Percentiles rank a stretch among this genome's conserved stretches.
Conservation (phyloP, 2,113 vertebrate genomes). For the Nycticryphes semicollaris region DNA sequence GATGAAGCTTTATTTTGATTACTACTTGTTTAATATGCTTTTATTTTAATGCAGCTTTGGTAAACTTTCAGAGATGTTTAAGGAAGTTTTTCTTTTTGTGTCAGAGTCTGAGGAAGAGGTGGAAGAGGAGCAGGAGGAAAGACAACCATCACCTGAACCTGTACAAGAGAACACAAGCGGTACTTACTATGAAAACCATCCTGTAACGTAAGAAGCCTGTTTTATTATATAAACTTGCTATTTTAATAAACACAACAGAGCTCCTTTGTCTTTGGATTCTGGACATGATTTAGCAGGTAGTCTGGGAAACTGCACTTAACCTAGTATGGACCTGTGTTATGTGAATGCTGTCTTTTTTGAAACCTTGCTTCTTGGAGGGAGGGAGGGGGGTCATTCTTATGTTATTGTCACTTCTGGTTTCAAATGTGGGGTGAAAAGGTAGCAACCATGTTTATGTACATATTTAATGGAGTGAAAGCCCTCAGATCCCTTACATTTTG, state of each 20-base stretch:
- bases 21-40: neutral
- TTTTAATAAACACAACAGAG: neutral
- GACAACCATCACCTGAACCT: constrained; percentile 88
- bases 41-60: neutral
- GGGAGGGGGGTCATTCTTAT: neutral
- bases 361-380: neutral
- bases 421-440: neutral
- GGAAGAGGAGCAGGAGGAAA: constrained; percentile 92
- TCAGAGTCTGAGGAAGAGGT: constrained; percentile 95
- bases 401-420: neutral
- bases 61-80: neutral
- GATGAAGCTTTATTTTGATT: neutral
- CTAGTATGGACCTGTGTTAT: neutral
- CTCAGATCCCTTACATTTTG: neutral
- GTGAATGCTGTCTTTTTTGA: neutral
- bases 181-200: constrained; percentile 88
- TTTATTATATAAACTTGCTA: neutral
- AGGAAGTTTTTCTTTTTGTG: neutral
- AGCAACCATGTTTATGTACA: fast-evolving
- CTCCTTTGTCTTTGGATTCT: neutral
- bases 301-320: neutral
- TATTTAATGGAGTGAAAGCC: neutral
- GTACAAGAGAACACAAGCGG: constrained; percentile 88
- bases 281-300: neutral
- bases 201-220: constrained; percentile 82